Conservation (phyloP, 2,888 invertebrate species). For the Eulithis testata region DNA sequence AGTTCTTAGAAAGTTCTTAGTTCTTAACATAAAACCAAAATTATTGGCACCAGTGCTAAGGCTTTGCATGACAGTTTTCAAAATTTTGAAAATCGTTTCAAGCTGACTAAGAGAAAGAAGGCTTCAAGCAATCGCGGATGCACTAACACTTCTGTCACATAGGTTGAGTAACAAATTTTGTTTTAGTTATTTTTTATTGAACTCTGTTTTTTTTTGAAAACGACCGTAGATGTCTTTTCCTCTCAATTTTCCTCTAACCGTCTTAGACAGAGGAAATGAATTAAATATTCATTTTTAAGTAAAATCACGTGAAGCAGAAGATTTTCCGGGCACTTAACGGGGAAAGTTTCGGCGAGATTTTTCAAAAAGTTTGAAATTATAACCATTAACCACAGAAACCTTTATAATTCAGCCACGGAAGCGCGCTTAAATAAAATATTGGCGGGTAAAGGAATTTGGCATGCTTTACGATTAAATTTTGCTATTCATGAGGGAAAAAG, state of each 20-base stretch:
- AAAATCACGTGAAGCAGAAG: constrained; percentile 52
- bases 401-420: constrained; percentile 63
- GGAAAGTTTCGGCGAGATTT: constrained; percentile 63
- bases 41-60: too few species aligned
- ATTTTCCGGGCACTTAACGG: constrained; percentile 53
- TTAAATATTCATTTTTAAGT: constrained; percentile 56
- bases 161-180: too few species aligned
- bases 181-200: not conserved
- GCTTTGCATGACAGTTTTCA: too few species aligned
- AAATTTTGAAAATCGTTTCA: too few species aligned
- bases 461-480: constrained; percentile 37
- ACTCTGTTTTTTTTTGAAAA: too few species aligned
- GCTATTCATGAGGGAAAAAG: constrained; percentile 8
- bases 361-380: constrained; percentile 70
- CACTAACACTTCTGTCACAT: too few species aligned
- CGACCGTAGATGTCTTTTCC: constrained; percentile 9
- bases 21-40: too few species aligned
- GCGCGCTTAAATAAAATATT: constrained; percentile 63
- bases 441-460: constrained; percentile 31
- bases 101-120: too few species aligned
- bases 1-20: too few species aligned
- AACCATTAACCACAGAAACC: constrained; percentile 68
- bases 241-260: constrained; percentile 32
- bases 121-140: too few species aligned
- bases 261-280: constrained; percentile 46